Evolutionary conservation across 2,113 vertebrate genomes (phyloP).

Genomic region (Leptocoma aspasia): DNA sequence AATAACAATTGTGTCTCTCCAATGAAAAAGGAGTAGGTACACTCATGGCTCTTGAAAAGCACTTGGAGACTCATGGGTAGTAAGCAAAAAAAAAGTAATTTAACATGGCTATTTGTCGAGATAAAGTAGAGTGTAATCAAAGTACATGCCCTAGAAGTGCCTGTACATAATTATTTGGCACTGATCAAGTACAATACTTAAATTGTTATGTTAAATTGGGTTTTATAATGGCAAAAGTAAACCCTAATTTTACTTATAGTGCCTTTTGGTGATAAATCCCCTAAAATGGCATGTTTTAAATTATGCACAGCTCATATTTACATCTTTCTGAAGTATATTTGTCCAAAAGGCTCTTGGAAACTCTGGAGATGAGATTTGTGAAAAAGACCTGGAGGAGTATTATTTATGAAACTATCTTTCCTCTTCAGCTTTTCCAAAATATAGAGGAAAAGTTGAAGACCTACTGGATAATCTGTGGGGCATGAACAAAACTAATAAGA

Average conservation of each 20-base stretch:
- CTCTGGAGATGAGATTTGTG: not conserved
- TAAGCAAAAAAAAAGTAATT: not conserved
- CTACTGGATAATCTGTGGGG: not conserved
- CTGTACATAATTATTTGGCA: not conserved
- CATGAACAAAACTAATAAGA: not conserved
- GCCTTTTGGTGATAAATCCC: not conserved
- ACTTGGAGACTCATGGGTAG: not conserved
- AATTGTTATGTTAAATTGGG: not conserved
- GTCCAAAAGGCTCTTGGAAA: not conserved
- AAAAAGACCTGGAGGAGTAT: not conserved
- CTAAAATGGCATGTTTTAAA: not conserved
- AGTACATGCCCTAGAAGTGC: not conserved
- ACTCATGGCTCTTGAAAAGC: not conserved
- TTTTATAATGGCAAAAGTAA: not conserved
- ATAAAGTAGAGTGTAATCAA: not conserved
- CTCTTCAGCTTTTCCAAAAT: not conserved
- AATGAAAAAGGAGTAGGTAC: not conserved
- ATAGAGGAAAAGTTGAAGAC: not conserved
- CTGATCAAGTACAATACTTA: not conserved
- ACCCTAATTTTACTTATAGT: not conserved
- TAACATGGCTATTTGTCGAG: not conserved
- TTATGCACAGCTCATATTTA: not conserved
- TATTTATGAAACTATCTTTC: not conserved
- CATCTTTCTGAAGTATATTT: not conserved
- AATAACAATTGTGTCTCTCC: not conserved